Evolutionary conservation across 2,888 invertebrate species (phyloP).

Genomic region (Archaeoteleia sp.): DNA sequence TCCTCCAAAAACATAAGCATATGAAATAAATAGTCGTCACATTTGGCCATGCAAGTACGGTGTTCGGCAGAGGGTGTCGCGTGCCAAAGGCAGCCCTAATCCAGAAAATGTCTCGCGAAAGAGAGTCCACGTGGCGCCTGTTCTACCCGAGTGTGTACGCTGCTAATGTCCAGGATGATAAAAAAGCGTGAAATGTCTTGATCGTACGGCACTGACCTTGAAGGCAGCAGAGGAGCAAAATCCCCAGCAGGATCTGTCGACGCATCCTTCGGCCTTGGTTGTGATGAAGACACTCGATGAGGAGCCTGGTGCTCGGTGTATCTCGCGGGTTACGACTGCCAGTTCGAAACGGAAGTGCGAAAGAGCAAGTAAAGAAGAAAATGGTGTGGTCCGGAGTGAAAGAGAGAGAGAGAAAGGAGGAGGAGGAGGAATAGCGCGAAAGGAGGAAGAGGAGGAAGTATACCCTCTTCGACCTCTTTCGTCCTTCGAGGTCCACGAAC

Average conservation of each 20-base stretch:
- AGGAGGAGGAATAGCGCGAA: constrained; percentile 33
- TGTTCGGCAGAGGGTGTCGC: background rate
- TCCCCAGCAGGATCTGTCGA: constrained; percentile 64
- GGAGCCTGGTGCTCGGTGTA: constrained; percentile 31
- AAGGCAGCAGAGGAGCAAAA: constrained; percentile 67
- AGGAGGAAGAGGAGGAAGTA: constrained; percentile 40
- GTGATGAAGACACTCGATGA: constrained; percentile 45
- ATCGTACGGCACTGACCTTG: constrained; percentile 64
- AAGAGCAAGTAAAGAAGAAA: constrained; percentile 53
- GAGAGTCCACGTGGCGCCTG: no score
- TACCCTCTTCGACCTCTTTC: constrained; percentile 73
- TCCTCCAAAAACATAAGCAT: no score
- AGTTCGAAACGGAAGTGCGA: constrained; percentile 54
- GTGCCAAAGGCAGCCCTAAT: background rate
- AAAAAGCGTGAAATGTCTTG: no score
- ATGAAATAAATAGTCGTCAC: no score
- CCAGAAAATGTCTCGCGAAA: no score
- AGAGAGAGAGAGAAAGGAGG: constrained; percentile 46
- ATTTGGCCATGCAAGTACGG: no score
- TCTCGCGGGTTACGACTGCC: constrained; percentile 46
- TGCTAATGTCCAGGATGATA: no score
- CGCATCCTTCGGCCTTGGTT: constrained; percentile 64
- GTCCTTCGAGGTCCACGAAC: constrained; percentile 75
- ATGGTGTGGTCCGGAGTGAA: constrained; percentile 45
- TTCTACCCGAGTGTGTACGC: no score